phyloP scores from a whole-genome alignment of 2,888 invertebrate genomes.

The Ferdinandea cuprea region DNA sequence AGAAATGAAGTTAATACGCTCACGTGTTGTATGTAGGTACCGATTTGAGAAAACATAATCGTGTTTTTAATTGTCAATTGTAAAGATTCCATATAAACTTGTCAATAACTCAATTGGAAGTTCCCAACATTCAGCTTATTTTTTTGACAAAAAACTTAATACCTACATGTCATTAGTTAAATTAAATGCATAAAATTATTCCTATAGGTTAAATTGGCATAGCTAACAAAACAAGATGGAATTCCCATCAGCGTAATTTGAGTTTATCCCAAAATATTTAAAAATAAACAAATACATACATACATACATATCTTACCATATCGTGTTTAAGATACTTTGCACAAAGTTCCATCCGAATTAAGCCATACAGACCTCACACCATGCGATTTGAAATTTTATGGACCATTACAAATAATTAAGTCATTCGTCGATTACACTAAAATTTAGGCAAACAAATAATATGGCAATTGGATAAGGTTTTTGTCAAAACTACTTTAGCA shows the following conservation, averaged over 20 bases:
- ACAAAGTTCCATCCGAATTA: background rate
- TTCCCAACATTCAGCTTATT: too few relatives aligned
- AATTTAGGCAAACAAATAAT: background rate
- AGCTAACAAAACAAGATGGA: too few relatives aligned
- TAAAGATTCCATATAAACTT: background rate
- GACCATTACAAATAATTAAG: background rate
- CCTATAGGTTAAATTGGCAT: too few relatives aligned
- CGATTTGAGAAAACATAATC: slow-evolving; percentile 17
- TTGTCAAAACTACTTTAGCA: background rate
- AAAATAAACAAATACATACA: background rate
- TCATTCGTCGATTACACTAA: slow-evolving; percentile 3
- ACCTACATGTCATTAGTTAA: too few relatives aligned
- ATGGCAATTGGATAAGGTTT: background rate
- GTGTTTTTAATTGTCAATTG: slow-evolving; percentile 12
- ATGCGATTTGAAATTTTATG: background rate
- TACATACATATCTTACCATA: background rate
- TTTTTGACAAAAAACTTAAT: too few relatives aligned
- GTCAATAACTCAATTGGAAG: too few relatives aligned
- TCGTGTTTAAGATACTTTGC: background rate
- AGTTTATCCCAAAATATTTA: background rate
- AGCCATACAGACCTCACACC: background rate
- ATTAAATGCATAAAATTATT: too few relatives aligned
- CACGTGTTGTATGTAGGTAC: too few relatives aligned
- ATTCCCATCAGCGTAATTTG: slow-evolving; percentile 8
- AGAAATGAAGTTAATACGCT: too few relatives aligned